Evolutionary conservation across 1,140 invertebrate genomes (phyloP), one percentile per base, ranked within the genome.

Genomic region (Drosophila nigrodunni): DNA sequence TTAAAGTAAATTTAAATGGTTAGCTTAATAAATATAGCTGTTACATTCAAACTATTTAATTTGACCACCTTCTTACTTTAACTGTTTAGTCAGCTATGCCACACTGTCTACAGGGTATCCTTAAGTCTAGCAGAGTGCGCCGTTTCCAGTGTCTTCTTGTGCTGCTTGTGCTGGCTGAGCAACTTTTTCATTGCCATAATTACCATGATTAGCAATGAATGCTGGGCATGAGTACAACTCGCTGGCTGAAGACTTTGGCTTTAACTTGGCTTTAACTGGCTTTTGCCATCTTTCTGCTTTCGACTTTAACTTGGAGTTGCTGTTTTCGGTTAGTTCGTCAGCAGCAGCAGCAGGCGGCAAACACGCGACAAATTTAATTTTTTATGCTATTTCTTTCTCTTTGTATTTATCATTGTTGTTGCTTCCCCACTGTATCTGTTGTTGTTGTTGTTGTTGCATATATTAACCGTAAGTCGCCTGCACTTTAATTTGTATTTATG

Each of bases 331-430:
- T 71, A 64, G 18, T 55, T 70, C 25, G 58, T 69, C 58, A 78
- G 77, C 85, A 79, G 65, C 66, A 30, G 25, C 25, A 30, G 25
- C 25, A 78, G 61, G 76, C 71, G 78, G 77, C 78, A 89, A 88
- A 88, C 85, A 88, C 85, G 85, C 85, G 85, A 88, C 85, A 88
- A 88, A 89, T 89, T 88, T 89, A 88, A 88, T 88, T 88, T 30
- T 85, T 65, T 75, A 80, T 89, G 74, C 80, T 89, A 83, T 89
- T 78, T 89, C 80, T 83, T 80, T 88, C 66, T 85, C 71, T 66
- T 69, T 83, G 64, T 88, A 70, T 87, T 69, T 62, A 41, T 60
- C 66, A 76, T 76, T 72, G 61, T 73, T 78, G 55, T 52, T 58
- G 41, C 13, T 74, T 54, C 39, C 54, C 11, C 61, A 39, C 15